Base-by-base conservation (phyloP, 2,888 invertebrate species). In the Troilus luridus region DNA sequence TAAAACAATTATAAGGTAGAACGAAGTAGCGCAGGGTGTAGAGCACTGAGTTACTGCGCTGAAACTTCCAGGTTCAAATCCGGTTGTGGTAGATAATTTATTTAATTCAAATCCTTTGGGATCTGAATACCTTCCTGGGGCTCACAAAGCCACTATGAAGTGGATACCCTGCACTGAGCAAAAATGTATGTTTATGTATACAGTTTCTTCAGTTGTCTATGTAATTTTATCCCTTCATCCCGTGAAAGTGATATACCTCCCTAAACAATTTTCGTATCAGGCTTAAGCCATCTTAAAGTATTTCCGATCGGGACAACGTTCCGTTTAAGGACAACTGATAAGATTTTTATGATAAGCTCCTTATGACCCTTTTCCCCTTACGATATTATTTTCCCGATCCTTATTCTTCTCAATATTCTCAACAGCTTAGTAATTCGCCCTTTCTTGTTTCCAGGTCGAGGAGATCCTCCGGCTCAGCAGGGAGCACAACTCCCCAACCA, bases 391-490 rank as follows among this genome's bases (percentile, higher is more conserved):
- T 77, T 27, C 41, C 41, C 24, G 27, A 27, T 77, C 41, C 27
- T 8, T 41, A 14, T 77, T 77, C 17, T 77, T 77, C 27, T 77
- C 27, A 17, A 41, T 21, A 1, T 19, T 77, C 17, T 12, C 72
- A 41, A 77, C 27, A 77, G 17, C 72, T 77, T 77, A 41, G 72
- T 77, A 77, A 77, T 27, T 12, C 14, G 5, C 0, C 41, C 17
- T 77, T 6, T 17, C 17, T 77, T 77, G 8, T 64, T 91, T 95
- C 92, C 95, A 97, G 97, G 95, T 97, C 97, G 92, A 96, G 97
- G 93, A 96, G 97, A 94, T 97, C 97, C 93, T 97, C 97, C 92
- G 97, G 96, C 92, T 96, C 96, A 93, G 95, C 97, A 92, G 95
- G 96, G 92, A 96, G 96, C 93, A 96, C 96, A 93, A 96, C 97